These are phyloP conservation scores for Tetranychus piercei DNA, from an alignment of 2,888 invertebrate genomes.

Conservation along the genomic window DNA sequence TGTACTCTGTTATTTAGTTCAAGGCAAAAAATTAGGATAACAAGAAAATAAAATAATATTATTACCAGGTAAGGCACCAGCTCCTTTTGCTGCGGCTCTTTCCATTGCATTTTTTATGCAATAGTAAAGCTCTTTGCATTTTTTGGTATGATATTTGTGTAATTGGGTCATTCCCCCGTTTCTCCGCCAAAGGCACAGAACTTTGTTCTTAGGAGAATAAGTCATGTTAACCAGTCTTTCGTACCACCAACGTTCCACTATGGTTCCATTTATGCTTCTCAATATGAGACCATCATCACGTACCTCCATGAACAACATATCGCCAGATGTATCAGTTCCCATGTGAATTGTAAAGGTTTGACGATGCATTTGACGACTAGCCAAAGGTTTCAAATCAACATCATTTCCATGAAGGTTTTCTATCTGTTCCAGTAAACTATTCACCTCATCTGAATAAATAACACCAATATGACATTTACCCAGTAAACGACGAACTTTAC, in stretches of 20 bases:
- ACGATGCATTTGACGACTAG: constrained; percentile 80
- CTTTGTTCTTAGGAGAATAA: constrained; percentile 92
- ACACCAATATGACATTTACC: constrained; percentile 98
- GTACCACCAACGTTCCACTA: constrained; percentile 77
- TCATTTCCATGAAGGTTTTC: constrained; percentile 89
- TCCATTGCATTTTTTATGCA: constrained; percentile 99
- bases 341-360: constrained; percentile 96
- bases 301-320: constrained; percentile 48
- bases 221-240: constrained; percentile 98
- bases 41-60: neutral
- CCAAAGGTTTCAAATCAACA: constrained; percentile 84
- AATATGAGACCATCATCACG: constrained; percentile 68
- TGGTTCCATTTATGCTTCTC: constrained; percentile 38
- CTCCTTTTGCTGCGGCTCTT: constrained; percentile 49
- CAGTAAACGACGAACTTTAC: constrained; percentile 71
- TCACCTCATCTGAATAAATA: constrained; percentile 90
- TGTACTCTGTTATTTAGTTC: neutral
- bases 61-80: constrained; percentile 36
- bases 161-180: constrained; percentile 82
- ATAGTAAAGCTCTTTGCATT: constrained; percentile 96
- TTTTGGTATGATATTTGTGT: constrained; percentile 96
- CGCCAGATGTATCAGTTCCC: constrained; percentile 72
- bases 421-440: constrained; percentile 82
- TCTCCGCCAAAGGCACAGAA: constrained; percentile 87
- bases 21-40: too few species aligned